Evolutionary conservation across 2,797 vertebrate species (phyloP).

Genomic region (Dendrocincla fuliginosa): DNA sequence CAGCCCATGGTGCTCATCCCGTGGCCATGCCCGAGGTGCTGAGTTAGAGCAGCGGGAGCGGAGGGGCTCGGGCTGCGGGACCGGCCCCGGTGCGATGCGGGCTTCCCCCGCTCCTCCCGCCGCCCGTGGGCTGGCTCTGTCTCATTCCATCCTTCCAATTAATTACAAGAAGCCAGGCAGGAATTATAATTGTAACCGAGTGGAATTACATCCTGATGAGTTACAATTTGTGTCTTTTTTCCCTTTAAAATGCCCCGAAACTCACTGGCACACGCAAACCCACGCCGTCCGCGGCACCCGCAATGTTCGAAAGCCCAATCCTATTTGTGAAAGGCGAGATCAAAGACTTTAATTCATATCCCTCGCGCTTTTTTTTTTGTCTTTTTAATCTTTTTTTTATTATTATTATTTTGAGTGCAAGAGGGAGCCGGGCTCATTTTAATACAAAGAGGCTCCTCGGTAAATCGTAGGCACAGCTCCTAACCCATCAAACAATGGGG

Average conservation of each 20-base stretch:
- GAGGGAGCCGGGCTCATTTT: conserved; percentile 7
- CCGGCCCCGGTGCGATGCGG: rapidly evolving
- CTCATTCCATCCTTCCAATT: background rate
- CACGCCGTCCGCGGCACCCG: background rate
- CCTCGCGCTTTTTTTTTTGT: background rate
- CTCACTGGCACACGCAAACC: background rate
- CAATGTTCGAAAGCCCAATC: background rate
- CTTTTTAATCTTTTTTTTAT: background rate
- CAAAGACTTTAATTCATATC: conserved; percentile 54
- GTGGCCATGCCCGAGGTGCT: rapidly evolving
- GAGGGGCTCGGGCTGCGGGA: background rate
- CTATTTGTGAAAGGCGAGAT: conserved; percentile 17
- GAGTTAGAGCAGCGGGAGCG: rapidly evolving
- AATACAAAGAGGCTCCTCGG: conserved; percentile 40
- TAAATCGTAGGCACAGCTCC: conserved; percentile 39
- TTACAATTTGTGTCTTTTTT: conserved; percentile 1
- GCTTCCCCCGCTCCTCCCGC: background rate
- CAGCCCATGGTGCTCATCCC: background rate
- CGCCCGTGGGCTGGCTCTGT: background rate
- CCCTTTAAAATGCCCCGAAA: background rate
- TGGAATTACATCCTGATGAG: conserved; percentile 37
- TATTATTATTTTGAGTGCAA: background rate
- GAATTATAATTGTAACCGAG: conserved; percentile 24
- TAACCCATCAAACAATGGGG: conserved; percentile 68
- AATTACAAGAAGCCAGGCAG: conserved; percentile 41